Evolutionary conservation across 2,888 invertebrate species (phyloP), one percentile per base, ranked within the genome.

Genomic region (Habroteleia sp.): DNA sequence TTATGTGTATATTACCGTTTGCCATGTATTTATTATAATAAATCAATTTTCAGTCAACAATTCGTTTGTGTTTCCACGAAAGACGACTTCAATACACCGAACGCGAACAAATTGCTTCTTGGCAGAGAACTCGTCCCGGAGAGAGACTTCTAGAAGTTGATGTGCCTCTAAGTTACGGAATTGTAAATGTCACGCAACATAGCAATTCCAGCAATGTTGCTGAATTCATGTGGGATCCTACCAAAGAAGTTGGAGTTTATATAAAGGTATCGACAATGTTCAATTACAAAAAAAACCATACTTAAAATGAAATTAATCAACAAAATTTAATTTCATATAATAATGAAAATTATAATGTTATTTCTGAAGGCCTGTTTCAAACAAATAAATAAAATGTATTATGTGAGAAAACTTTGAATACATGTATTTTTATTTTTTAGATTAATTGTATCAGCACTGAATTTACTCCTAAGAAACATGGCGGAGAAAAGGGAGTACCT

Each of bases 401-500:
- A n/a, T n/a, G n/a, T n/a, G n/a, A n/a, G n/a, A n/a, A n/a, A n/a
- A n/a, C n/a, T n/a, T n/a, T n/a, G n/a, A n/a, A n/a, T n/a, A n/a
- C n/a, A n/a, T n/a, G n/a, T n/a, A n/a, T n/a, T 33, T 33, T 33
- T 27, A 1, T 7, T 33, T 11, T 42, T 25, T 50, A 42, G 95
- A 94, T 96, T 42, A 97, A 98, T 89, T 98, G 97, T 89, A 98
- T 98, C 83, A 97, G 97, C 74, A 98, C 98, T 0, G 98, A 98
- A 89, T 98, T 98, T 88, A 98, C 98, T 0, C 96, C 97, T 0
- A 98, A 97, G 88, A 98, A 98, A 85, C 98, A 98, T 89, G 98
- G 98, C 42, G 98, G 98, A 0, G 98, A 98, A 89, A 98, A 98
- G 86, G 98, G 98, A 0, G 98, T 98, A 0, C 98, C 98, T 0